Percentiles rank a stretch among this genome's conserved stretches.
These are phyloP conservation scores for Plemyria rubiginata DNA, from an alignment of 2,888 invertebrate genomes.

Conservation along the genomic window DNA sequence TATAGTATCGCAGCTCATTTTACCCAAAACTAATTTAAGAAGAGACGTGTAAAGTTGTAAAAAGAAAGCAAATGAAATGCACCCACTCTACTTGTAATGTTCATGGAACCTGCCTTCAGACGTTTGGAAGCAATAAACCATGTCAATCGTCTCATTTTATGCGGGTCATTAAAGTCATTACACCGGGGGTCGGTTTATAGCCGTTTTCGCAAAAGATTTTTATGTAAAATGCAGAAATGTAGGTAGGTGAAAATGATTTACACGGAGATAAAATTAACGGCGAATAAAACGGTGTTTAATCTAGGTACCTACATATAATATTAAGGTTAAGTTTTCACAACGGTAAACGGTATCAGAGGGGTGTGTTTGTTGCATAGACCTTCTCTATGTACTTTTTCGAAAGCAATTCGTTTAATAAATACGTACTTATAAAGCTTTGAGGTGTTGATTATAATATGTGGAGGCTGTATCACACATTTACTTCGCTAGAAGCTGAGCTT, in stretches of 20 bases:
- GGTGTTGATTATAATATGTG: too few relatives aligned
- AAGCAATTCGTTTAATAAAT: too few relatives aligned
- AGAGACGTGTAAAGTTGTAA: slow-evolving; percentile 24
- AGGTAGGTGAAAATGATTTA: slow-evolving; percentile 31
- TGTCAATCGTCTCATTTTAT: slow-evolving; percentile 44
- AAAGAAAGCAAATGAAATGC: slow-evolving; percentile 32
- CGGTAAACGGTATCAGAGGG: not conserved
- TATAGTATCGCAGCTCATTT: not conserved
- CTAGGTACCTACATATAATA: not conserved
- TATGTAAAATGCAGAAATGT: slow-evolving; percentile 38
- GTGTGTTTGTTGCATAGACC: not conserved
- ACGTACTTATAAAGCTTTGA: too few relatives aligned
- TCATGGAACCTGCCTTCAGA: slow-evolving; percentile 33
- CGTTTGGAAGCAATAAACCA: slow-evolving; percentile 40
- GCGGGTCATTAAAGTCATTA: slow-evolving; percentile 46
- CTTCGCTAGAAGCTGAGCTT: too few relatives aligned
- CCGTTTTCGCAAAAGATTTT: slow-evolving; percentile 40
- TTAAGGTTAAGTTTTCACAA: not conserved
- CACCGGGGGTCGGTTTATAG: slow-evolving; percentile 43
- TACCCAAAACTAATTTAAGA: slow-evolving; percentile 6
- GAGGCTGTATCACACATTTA: too few relatives aligned
- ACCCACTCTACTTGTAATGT: slow-evolving; percentile 29
- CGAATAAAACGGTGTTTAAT: slow-evolving; percentile 21
- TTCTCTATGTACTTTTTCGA: not conserved
- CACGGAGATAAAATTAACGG: slow-evolving; percentile 22